Evolutionary conservation across 2,113 vertebrate genomes (phyloP).

Genomic region (Sebastes schlegelii): DNA sequence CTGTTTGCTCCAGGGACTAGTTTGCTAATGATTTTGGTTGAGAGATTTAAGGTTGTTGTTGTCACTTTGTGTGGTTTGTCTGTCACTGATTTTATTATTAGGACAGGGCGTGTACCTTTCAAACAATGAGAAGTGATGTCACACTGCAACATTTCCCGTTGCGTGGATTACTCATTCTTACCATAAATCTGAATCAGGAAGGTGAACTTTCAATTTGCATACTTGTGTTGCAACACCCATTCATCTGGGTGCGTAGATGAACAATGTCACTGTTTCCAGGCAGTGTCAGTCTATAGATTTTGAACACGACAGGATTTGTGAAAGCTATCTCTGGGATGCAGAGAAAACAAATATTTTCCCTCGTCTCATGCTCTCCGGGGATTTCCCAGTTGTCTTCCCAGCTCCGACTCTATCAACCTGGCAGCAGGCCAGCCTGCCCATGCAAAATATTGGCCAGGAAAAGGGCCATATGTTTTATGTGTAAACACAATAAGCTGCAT

Average conservation of each 20-base stretch:
- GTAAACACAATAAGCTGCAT: background rate
- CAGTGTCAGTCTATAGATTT: background rate
- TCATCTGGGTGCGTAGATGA: background rate
- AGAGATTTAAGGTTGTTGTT: background rate
- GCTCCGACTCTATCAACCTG: background rate
- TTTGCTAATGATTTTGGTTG: background rate
- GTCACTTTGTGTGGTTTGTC: background rate
- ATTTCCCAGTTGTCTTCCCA: background rate
- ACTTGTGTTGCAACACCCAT: background rate
- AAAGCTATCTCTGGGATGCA: background rate
- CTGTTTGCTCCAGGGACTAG: background rate
- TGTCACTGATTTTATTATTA: background rate
- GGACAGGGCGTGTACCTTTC: background rate
- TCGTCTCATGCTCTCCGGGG: background rate
- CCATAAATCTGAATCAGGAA: background rate
- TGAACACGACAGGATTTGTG: background rate
- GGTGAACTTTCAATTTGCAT: background rate
- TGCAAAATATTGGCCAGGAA: background rate
- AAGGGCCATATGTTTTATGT: background rate
- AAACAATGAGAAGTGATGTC: background rate
- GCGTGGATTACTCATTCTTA: background rate
- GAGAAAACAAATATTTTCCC: conserved; percentile 19
- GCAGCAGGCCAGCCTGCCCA: background rate
- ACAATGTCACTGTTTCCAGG: background rate
- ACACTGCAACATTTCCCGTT: background rate